Conservation (phyloP, 2,113 vertebrate species). For the Clarias batrachus region DNA sequence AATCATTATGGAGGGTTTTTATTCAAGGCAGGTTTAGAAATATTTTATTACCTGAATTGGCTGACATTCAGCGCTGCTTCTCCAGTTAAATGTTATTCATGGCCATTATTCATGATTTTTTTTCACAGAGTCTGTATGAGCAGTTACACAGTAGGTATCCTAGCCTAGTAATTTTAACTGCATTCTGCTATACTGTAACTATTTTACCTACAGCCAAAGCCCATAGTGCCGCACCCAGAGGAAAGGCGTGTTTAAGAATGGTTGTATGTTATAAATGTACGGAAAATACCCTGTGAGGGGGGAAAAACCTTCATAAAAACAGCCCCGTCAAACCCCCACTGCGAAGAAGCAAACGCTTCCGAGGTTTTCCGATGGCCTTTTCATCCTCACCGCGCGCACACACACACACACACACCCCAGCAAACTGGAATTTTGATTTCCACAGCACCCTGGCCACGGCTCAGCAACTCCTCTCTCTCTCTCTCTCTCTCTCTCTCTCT, state of each 20-base stretch:
- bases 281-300: not conserved
- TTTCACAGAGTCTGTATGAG: not conserved
- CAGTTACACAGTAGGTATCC: not conserved
- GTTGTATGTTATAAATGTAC: not conserved
- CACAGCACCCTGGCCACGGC: slow-evolving; percentile 4
- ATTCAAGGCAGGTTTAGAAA: not conserved
- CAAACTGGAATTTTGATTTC: slow-evolving; percentile 15
- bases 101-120: not conserved
- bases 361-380: slow-evolving; percentile 21
- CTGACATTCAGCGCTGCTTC: not conserved
- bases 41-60: not conserved
- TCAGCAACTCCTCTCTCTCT: not conserved
- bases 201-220: slow-evolving; percentile 17
- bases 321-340: not conserved
- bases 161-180: not conserved
- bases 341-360: not conserved
- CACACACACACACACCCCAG: too few species aligned
- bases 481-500: not conserved
- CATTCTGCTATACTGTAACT: not conserved
- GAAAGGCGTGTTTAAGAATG: not conserved
- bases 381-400: not conserved
- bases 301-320: not conserved
- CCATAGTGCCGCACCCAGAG: not conserved
- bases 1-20: slow-evolving; percentile 27
- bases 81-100: not conserved